A percentile compares a stretch with the other conserved stretches of the same genome.
These are phyloP conservation scores for Syncerus caffer DNA, from an alignment of 2,797 vertebrate species.

Conservation along the genomic window DNA sequence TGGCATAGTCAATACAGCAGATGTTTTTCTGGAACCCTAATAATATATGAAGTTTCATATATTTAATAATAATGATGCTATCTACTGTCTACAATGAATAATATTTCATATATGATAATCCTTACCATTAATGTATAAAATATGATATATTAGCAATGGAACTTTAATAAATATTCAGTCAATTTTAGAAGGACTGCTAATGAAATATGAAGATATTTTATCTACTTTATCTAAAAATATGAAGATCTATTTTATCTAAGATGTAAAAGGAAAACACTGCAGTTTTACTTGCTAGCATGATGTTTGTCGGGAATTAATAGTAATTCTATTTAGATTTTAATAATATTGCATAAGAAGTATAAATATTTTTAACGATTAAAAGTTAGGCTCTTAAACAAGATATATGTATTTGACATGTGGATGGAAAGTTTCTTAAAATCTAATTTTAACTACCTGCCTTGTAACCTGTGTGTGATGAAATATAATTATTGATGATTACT, in stretches of 20 bases:
- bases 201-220: not conserved
- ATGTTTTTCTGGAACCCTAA: not conserved
- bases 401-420: not conserved
- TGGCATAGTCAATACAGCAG: not conserved
- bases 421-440: slow-evolving; percentile 16
- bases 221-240: not conserved
- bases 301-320: slow-evolving; percentile 1
- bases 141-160: not conserved
- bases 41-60: not conserved
- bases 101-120: slow-evolving; percentile 7
- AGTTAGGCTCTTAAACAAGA: slow-evolving; percentile 20
- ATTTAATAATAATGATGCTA: not conserved
- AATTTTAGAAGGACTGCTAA: not conserved
- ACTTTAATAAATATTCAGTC: slow-evolving; percentile 10
- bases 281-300: not conserved
- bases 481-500: not conserved
- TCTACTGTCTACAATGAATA: not conserved
- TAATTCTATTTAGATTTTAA: not conserved
- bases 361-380: slow-evolving; percentile 10
- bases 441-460: slow-evolving; percentile 19
- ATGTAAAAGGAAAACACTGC: not conserved
- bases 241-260: not conserved
- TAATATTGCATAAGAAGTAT: slow-evolving; percentile 1
- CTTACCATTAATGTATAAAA: not conserved
- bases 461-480: not conserved